Conservation (phyloP, 2,888 invertebrate species). For the Latrodectus elegans region DNA sequence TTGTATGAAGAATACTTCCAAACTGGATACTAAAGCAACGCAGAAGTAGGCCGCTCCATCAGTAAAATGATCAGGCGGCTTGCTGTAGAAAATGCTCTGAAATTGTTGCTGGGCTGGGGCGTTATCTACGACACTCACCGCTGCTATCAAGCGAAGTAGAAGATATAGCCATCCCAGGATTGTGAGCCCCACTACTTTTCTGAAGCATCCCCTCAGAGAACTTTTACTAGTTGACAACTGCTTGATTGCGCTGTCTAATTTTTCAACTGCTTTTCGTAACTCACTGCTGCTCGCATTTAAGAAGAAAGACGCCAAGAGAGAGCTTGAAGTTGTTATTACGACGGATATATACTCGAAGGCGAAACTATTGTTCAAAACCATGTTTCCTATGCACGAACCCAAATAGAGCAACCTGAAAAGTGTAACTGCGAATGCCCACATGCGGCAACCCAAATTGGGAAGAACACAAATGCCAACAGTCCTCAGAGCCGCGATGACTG, state of each 20-base stretch:
- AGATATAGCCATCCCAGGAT: conserved; percentile 61
- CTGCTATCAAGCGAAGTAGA: conserved; percentile 43
- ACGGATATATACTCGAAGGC: conserved; percentile 67
- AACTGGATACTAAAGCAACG: conserved; percentile 54
- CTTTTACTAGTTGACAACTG: conserved; percentile 45
- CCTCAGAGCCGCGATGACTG: conserved; percentile 48
- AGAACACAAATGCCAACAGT: conserved; percentile 52
- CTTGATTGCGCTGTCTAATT: conserved; percentile 59
- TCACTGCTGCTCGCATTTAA: conserved; percentile 35
- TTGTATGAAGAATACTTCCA: conserved; percentile 68
- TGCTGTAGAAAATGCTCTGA: conserved; percentile 56
- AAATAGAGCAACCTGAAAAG: conserved; percentile 56
- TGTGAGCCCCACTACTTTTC: conserved; percentile 46
- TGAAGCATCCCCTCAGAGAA: conserved; percentile 35
- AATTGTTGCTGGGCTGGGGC: conserved; percentile 56
- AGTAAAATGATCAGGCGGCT: conserved; percentile 40
- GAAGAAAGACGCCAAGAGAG: conserved; percentile 46
- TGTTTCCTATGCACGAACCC: conserved; percentile 51
- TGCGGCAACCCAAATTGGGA: conserved; percentile 33
- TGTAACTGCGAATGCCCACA: conserved; percentile 49
- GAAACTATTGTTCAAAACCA: conserved; percentile 59
- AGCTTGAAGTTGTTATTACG: conserved; percentile 55
- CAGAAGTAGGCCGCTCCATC: conserved; percentile 50
- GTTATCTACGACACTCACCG: conserved; percentile 62
- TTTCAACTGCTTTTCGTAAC: conserved; percentile 42